A percentile compares a stretch with the other conserved stretches of the same genome.
phyloP scores from a whole-genome alignment of 2,113 vertebrate genomes.

The Thalassoma bifasciatum region DNA sequence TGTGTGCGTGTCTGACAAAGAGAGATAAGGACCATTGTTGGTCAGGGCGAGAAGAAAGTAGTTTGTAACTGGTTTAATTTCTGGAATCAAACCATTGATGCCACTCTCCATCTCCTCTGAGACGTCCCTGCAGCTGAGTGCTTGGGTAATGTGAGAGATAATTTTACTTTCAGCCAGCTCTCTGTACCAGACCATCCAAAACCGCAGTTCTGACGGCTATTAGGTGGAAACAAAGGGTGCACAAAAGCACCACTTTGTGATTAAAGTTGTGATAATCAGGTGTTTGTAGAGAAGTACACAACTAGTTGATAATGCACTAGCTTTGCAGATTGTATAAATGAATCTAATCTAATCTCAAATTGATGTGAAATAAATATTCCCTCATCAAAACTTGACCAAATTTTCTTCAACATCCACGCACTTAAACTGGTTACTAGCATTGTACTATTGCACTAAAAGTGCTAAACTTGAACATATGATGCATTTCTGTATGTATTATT shows the following conservation, averaged over 20 bases:
- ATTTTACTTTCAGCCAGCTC: conserved; percentile 41
- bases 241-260: not conserved
- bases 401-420: no score
- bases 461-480: no score
- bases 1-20: not conserved
- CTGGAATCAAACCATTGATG: conserved; percentile 29
- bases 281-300: not conserved
- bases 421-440: no score
- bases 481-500: no score
- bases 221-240: not conserved
- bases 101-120: conserved; percentile 29
- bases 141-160: conserved; percentile 43
- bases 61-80: conserved; percentile 32
- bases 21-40: not conserved
- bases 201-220: conserved; percentile 16
- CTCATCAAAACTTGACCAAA: no score
- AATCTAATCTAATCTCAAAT: no score
- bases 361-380: no score
- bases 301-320: not conserved
- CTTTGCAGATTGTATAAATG: not conserved
- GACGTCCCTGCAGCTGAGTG: conserved; percentile 32
- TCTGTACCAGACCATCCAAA: conserved; percentile 6
- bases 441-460: no score
- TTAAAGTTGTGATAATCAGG: not conserved
- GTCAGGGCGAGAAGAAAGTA: conserved; percentile 2